Conservation (phyloP, 2,888 invertebrate species). For the Drosophila neotestacea region DNA sequence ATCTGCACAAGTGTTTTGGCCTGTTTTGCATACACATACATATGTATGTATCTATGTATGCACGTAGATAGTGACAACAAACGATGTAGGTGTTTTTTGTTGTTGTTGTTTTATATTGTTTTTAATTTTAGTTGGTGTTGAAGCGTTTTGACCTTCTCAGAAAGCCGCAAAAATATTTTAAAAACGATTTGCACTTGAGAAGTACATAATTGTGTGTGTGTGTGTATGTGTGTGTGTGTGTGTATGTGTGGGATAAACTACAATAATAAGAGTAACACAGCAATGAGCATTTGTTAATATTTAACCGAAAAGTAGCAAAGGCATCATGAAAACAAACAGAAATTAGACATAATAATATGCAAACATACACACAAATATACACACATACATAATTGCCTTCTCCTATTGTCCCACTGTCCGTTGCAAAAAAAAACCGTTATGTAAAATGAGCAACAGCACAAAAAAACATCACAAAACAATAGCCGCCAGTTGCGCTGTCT, state of each 20-base stretch:
- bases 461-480: slow-evolving; percentile 37
- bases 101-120: slow-evolving; percentile 26
- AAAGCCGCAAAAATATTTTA: slow-evolving; percentile 63
- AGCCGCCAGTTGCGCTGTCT: slow-evolving; percentile 32
- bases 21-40: slow-evolving; percentile 11
- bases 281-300: slow-evolving; percentile 33
- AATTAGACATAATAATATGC: slow-evolving; percentile 18
- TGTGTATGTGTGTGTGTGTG: slow-evolving; percentile 16
- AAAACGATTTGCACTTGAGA: slow-evolving; percentile 66
- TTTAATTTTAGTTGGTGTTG: slow-evolving; percentile 31
- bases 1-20: slow-evolving; percentile 39
- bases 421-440: slow-evolving; percentile 45
- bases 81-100: slow-evolving; percentile 41
- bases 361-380: slow-evolving; percentile 5
- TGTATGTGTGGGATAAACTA: slow-evolving; percentile 22
- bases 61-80: slow-evolving; percentile 15
- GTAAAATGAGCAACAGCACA: slow-evolving; percentile 44
- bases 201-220: slow-evolving; percentile 36
- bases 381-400: slow-evolving; percentile 30
- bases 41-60: neutral
- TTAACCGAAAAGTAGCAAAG: slow-evolving; percentile 36
- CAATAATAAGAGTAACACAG: slow-evolving; percentile 27
- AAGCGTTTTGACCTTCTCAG: slow-evolving; percentile 67
- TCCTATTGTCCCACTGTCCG: slow-evolving; percentile 22
- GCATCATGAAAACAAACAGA: slow-evolving; percentile 33